These are phyloP conservation scores for Agrotis segetum DNA, from an alignment of 2,888 invertebrate species.

Conservation along the genomic window DNA sequence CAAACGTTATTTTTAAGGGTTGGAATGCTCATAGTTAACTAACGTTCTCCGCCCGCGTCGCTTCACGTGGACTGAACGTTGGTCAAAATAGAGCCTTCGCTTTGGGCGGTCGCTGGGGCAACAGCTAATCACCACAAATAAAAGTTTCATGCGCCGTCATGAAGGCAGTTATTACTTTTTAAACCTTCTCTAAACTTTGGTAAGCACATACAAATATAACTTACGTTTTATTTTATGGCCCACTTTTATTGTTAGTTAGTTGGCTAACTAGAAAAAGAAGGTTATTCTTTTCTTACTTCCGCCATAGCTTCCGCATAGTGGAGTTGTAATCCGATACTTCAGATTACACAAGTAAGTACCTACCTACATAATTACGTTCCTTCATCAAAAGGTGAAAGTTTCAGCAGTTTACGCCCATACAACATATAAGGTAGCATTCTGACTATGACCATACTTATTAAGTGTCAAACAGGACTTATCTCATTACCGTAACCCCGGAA, in stretches of 20 bases:
- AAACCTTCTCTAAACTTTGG: constrained; percentile 30
- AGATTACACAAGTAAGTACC: no score
- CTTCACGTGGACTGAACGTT: constrained; percentile 85
- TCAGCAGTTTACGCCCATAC: no score
- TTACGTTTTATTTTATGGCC: not conserved
- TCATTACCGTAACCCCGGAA: no score
- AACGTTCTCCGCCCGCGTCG: constrained; percentile 71
- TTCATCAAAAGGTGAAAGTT: no score
- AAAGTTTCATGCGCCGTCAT: constrained; percentile 81
- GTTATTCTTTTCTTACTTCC: no score
- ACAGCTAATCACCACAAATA: constrained; percentile 88
- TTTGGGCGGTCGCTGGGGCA: constrained; percentile 83
- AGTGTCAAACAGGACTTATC: no score
- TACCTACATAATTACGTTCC: no score
- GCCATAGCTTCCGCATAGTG: no score
- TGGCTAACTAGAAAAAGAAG: not conserved
- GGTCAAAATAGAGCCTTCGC: constrained; percentile 85
- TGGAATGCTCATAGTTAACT: constrained; percentile 55
- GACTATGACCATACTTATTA: no score
- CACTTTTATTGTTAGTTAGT: not conserved
- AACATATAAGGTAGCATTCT: no score
- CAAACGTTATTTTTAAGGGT: constrained; percentile 50
- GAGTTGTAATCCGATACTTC: no score
- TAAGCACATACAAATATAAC: constrained; percentile 11
- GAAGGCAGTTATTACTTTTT: constrained; percentile 53